Evolutionary conservation across 2,888 invertebrate species (phyloP), one percentile per base, ranked within the genome.

Genomic region (Cataglyphis livida): DNA sequence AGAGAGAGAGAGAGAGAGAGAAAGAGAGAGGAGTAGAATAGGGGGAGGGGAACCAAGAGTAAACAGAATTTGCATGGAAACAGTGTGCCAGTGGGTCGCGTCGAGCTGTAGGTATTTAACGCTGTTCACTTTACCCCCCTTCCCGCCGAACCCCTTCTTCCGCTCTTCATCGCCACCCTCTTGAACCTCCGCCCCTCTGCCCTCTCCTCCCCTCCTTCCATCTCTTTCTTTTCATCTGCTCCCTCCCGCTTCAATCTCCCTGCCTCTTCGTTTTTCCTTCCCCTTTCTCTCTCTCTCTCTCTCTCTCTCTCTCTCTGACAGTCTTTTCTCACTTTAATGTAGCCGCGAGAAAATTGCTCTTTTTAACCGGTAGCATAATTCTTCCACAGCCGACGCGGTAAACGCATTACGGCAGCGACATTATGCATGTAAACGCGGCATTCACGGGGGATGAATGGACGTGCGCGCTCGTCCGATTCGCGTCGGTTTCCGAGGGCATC

Each of bases 31-130:
- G 35, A 57, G 48, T 32, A 57, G 78, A 9, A 21, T n/a, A 62
- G 73, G 59, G 85, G 70, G 79, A 75, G 75, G 81, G 84, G 81
- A 87, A 85, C 88, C 83, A 91, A 93, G 92, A 92, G 93, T 94
- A 94, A 94, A 94, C 94, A 94, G 92, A 93, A 94, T 94, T 94
- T 94, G 94, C 94, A 94, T 94, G 92, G 92, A 93, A 93, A 93
- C 93, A 94, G 92, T 94, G 92, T 94, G 94, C 92, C 93, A 94
- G 92, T 94, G 91, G 94, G 94, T 94, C 94, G 92, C 91, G 89
- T 86, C 89, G 87, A 82, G 88, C 85, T 86, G 88, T 84, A 87
- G 87, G 91, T 91, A 92, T 92, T 92, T 92, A 92, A 91, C 90
- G 88, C 90, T 88, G 83, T 86, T 88, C 91, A 82, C 90, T 75